These are phyloP conservation scores for Siderastrea radians DNA, from an alignment of 92 coral and sea anemone species.

Conservation along the genomic window DNA sequence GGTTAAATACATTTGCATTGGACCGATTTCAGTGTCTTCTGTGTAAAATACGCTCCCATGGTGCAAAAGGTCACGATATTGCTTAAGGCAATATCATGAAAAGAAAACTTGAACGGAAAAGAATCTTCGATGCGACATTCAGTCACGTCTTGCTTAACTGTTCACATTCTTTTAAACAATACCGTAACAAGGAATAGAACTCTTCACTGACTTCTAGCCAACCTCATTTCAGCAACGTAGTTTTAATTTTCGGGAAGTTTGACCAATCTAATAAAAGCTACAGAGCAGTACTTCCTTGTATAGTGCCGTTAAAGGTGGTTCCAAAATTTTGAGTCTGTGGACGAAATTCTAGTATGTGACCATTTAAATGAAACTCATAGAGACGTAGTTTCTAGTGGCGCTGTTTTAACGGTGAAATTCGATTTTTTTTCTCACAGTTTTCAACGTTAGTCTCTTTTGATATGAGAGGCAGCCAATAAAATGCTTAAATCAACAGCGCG, in stretches of 20 bases:
- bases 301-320: not conserved
- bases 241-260: not conserved
- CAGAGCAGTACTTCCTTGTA: not conserved
- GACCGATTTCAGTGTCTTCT: not conserved
- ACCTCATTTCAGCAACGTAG: not conserved
- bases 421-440: not conserved
- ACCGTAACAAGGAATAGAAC: not conserved
- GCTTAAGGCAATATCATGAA: not conserved
- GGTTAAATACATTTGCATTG: too few species aligned
- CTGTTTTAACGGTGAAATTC: not conserved
- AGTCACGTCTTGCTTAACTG: not conserved
- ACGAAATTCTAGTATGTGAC: not conserved
- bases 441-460: not conserved
- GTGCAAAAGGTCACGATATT: not conserved
- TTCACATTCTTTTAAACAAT: not conserved
- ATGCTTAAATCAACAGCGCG: not conserved
- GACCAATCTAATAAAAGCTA: not conserved
- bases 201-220: not conserved
- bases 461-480: not conserved
- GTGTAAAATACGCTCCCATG: not conserved
- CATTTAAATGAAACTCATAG: not conserved
- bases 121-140: not conserved
- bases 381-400: not conserved
- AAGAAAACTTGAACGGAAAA: too few species aligned
- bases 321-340: not conserved